These are phyloP conservation scores for Callipepla californica DNA, from an alignment of 2,113 vertebrate species.

Conservation along the genomic window DNA sequence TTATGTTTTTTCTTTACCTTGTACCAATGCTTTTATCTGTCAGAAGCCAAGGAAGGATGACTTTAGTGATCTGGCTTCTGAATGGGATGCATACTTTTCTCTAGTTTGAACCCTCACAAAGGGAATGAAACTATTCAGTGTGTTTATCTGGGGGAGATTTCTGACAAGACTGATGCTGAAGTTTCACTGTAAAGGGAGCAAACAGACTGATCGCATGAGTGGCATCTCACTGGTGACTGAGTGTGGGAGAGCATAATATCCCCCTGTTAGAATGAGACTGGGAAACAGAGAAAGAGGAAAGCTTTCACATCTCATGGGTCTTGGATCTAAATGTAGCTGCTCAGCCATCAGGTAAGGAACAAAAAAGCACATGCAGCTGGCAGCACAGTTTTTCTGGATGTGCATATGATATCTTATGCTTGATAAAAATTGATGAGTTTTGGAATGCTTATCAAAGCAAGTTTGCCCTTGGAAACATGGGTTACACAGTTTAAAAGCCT, in stretches of 20 bases:
- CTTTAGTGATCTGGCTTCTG: not conserved
- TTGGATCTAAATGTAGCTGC: not conserved
- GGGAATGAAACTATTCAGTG: not conserved
- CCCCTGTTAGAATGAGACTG: not conserved
- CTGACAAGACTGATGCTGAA: not conserved
- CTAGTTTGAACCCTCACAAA: not conserved
- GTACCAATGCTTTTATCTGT: not conserved
- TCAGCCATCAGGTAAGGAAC: not conserved
- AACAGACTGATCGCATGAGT: not conserved
- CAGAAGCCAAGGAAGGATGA: not conserved
- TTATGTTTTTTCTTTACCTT: not conserved
- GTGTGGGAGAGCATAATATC: not conserved
- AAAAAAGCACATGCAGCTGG: not conserved
- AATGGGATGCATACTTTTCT: not conserved
- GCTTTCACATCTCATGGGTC: not conserved
- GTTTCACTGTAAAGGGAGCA: not conserved
- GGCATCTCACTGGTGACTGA: not conserved
- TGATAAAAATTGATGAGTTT: not conserved
- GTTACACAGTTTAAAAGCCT: not conserved
- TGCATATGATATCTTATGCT: not conserved
- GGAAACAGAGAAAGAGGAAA: not conserved
- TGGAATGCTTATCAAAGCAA: not conserved
- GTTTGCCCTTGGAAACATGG: not conserved
- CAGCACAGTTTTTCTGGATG: not conserved
- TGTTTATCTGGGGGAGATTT: not conserved